Conservation (phyloP, 1,140 invertebrate species). For the Platorchestia sp. region DNA sequence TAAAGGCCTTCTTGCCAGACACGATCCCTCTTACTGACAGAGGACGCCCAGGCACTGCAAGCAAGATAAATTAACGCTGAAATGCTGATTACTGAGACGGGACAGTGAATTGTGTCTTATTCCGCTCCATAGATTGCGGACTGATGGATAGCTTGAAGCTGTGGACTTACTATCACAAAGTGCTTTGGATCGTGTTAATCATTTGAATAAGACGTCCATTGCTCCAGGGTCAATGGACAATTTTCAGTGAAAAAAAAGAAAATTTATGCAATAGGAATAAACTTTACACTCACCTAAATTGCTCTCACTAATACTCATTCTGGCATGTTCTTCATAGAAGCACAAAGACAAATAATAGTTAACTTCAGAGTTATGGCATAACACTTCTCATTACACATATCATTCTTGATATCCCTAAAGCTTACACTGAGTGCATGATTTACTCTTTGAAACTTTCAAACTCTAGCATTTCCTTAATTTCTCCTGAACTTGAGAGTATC, state of each 20-base stretch:
- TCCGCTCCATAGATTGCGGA: background rate
- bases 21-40: constrained; percentile 72
- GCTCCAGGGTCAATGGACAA: background rate
- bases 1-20: constrained; percentile 70
- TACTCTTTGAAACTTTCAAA: no score
- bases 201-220: background rate
- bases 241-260: background rate
- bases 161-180: background rate
- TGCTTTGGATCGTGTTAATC: background rate
- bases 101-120: background rate
- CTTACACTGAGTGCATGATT: no score
- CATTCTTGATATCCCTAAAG: no score
- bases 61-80: background rate
- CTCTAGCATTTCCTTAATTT: no score
- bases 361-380: no score
- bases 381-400: no score
- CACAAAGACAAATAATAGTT: no score
- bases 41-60: constrained; percentile 72
- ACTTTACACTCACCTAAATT: no score
- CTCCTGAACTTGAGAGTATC: no score
- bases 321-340: no score
- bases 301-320: no score
- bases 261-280: background rate
- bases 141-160: background rate
- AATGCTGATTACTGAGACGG: background rate